phyloP scores from a whole-genome alignment of 2,888 invertebrate species.

The Diadromus collaris region DNA sequence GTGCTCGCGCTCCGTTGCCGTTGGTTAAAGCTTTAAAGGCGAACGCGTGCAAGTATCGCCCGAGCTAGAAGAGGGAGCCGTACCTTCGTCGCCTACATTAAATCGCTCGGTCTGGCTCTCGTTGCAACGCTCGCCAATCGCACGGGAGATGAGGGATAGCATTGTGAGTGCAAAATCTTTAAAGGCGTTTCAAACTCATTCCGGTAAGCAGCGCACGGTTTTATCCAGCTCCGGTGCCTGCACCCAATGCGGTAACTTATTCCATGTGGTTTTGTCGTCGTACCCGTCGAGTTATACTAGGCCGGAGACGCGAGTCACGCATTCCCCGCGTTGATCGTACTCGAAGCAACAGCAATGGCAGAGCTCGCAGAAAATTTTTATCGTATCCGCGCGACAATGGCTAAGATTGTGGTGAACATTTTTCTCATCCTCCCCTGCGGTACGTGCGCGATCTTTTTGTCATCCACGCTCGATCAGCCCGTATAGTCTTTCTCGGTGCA shows the following conservation, averaged over 20 bases:
- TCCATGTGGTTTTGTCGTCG: conserved; percentile 50
- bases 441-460: conserved; percentile 26
- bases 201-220: conserved; percentile 45
- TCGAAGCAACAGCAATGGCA: not conserved
- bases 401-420: conserved; percentile 14
- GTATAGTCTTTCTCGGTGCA: not conserved
- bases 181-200: conserved; percentile 62
- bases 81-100: conserved; percentile 34
- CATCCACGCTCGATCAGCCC: not conserved
- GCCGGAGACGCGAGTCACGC: conserved; percentile 15
- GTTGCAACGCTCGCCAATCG: conserved; percentile 37
- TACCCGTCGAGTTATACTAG: conserved; percentile 14
- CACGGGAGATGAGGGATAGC: conserved; percentile 69
- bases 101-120: conserved; percentile 18
- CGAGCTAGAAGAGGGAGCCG: not conserved
- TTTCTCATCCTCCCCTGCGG: conserved; percentile 16
- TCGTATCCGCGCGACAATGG: not conserved
- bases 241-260: conserved; percentile 55
- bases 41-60: conserved; percentile 16
- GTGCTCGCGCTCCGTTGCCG: conserved; percentile 7
- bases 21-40: conserved; percentile 45
- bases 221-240: conserved; percentile 11
- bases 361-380: conserved; percentile 10
- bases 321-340: conserved; percentile 33
- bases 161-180: conserved; percentile 71